Conservation (phyloP, 2,113 vertebrate species). For the Ciconia stormi region DNA sequence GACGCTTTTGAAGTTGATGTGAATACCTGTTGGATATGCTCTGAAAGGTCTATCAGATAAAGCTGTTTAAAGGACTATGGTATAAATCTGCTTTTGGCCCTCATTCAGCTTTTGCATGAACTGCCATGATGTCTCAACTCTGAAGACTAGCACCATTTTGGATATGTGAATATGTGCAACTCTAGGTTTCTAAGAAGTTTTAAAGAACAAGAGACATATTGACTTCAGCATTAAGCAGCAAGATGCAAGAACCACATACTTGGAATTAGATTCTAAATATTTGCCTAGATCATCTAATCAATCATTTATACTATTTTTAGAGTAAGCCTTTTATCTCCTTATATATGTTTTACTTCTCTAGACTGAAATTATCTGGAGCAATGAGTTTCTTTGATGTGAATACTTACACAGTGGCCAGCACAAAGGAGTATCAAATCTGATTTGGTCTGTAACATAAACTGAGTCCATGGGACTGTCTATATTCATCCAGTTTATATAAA, state of each 20-base stretch:
- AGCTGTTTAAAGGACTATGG: background rate
- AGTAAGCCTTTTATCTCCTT: background rate
- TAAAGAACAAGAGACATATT: background rate
- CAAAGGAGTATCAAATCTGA: background rate
- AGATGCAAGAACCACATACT: background rate
- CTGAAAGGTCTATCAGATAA: background rate
- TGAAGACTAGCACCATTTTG: background rate
- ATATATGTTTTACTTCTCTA: background rate
- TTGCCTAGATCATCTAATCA: background rate
- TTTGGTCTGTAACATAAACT: background rate
- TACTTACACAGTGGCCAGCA: background rate
- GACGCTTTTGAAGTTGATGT: background rate
- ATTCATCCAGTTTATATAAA: background rate
- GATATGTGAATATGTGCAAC: background rate
- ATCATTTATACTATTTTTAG: background rate
- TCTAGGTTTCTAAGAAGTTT: background rate
- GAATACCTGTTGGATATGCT: background rate
- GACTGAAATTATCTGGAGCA: background rate
- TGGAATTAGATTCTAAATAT: background rate
- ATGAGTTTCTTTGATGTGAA: background rate
- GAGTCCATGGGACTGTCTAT: background rate
- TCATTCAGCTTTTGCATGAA: background rate
- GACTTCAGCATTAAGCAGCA: background rate
- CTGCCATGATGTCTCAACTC: background rate
- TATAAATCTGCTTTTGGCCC: background rate